Conservation (phyloP, 2,888 invertebrate genomes). For the Dryocosmus kuriphilus region DNA sequence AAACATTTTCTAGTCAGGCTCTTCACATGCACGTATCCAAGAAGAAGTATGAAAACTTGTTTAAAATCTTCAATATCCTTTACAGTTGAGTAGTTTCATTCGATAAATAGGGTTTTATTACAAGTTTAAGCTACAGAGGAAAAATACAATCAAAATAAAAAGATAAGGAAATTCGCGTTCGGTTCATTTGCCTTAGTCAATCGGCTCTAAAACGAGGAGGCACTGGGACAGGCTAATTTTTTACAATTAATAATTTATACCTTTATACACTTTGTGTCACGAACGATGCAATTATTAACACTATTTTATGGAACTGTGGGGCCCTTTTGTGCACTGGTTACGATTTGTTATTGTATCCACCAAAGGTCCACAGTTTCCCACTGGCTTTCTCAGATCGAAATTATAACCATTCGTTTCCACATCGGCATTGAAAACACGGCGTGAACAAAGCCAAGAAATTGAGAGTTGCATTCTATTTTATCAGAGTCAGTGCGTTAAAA, state of each 20-base stretch:
- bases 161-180: slow-evolving; percentile 12
- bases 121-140: slow-evolving; percentile 23
- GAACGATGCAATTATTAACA: slow-evolving; percentile 3
- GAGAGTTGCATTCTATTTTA: background rate
- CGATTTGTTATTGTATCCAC: background rate
- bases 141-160: slow-evolving; percentile 38
- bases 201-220: slow-evolving; percentile 40
- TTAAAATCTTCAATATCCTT: too few species aligned
- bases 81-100: slow-evolving; percentile 5
- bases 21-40: too few species aligned
- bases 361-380: background rate
- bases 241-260: slow-evolving; percentile 41
- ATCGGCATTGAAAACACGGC: background rate
- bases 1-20: too few species aligned
- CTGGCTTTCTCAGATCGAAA: background rate
- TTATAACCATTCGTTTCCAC: background rate
- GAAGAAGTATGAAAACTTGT: too few species aligned
- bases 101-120: slow-evolving; percentile 33
- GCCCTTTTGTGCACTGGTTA: background rate
- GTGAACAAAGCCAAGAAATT: background rate
- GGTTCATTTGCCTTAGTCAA: slow-evolving; percentile 38
- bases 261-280: slow-evolving; percentile 41
- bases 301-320: slow-evolving; percentile 17
- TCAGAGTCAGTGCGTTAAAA: background rate
- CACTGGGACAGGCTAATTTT: slow-evolving; percentile 36